Base-by-base conservation (phyloP, 53 echinoderm and acorn worm species). In the Paelopatides confundens region DNA sequence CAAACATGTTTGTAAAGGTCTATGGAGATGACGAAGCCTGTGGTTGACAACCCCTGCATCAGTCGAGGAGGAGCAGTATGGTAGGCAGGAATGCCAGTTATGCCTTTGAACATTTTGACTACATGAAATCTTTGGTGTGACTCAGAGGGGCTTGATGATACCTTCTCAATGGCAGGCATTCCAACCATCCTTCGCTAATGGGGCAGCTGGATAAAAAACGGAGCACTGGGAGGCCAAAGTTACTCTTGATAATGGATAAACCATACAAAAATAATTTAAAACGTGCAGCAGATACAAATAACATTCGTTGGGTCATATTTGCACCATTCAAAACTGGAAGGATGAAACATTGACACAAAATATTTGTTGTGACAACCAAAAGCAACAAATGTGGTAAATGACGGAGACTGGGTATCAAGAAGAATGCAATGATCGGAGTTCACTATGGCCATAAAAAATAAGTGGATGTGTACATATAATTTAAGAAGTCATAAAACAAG, bases 151-250 rank as follows among this genome's bases (percentile, higher is more conserved):
- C 40, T 37, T 36, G 35, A 28, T 40, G 74, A 46, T 23, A 10
- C 28, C 74, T 39, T 39, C 39, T 35, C 46, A 10, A 26, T 21
- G 24, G 47, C 14, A 47, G 74, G 74, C 39, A 74, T 74, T 74
- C 46, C 74, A 74, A 74, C 40, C 46, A 74, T 74, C 74, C 30
- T 21, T 74, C 74, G 40, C 74, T 39, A 21, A 74, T 39, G 74
- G 47, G 26, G 74, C 58, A 58, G 58, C 58, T 58, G 18, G 21
- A 58, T 23, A 4, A 18, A 58, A 3, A 58, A 58, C 18, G 58
- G 24, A 58, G 58, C 58, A 58, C 58, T 18, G 58, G 58, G 24
- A 23, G 24, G 26, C 6, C 1, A 6, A 26, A 21, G n/a, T 6
- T 23, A 18, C 21, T 6, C 58, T 18, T 58, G 17, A 58, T 23